Percentiles rank a stretch among this genome's conserved stretches.
These are phyloP conservation scores for Amia ocellicauda DNA, from an alignment of 2,113 vertebrate genomes.

Conservation along the genomic window DNA sequence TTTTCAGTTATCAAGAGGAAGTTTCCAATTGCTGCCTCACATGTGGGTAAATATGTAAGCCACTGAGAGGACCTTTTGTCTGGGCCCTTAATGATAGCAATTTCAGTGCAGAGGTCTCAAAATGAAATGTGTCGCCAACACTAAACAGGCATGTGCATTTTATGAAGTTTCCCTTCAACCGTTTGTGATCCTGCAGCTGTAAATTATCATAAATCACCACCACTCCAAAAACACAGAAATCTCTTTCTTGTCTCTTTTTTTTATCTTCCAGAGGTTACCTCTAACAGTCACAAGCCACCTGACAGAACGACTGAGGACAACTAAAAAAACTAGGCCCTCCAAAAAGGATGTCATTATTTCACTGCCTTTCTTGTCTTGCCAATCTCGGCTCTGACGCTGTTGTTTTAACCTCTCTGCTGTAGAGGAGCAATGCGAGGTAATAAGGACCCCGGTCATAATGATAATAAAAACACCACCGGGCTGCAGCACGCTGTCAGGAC, in stretches of 20 bases:
- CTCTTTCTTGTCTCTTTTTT: too few species aligned
- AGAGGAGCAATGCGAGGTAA: conserved; percentile 44
- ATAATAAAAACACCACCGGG: conserved; percentile 33
- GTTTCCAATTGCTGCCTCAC: conserved; percentile 68
- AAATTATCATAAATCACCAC: conserved; percentile 46
- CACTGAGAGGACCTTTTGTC: conserved; percentile 70
- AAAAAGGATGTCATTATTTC: conserved; percentile 21
- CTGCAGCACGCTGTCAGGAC: conserved; percentile 9
- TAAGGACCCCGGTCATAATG: conserved; percentile 37
- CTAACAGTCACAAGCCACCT: conserved; percentile 6
- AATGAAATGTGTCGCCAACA: conserved; percentile 52
- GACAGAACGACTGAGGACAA: conserved; percentile 8
- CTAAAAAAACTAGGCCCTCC: background rate
- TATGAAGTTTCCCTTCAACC: conserved; percentile 55
- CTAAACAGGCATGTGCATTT: conserved; percentile 57
- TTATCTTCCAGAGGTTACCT: background rate
- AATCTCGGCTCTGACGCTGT: conserved; percentile 45
- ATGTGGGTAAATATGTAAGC: conserved; percentile 67
- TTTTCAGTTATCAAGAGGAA: conserved; percentile 65
- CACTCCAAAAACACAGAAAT: background rate
- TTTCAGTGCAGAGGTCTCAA: conserved; percentile 62
- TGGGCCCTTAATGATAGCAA: conserved; percentile 54
- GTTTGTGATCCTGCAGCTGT: conserved; percentile 46
- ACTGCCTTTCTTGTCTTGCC: conserved; percentile 29
- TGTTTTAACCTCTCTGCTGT: conserved; percentile 48